Conservation (phyloP, 2,113 vertebrate genomes). For the Neogobius melanostomus region DNA sequence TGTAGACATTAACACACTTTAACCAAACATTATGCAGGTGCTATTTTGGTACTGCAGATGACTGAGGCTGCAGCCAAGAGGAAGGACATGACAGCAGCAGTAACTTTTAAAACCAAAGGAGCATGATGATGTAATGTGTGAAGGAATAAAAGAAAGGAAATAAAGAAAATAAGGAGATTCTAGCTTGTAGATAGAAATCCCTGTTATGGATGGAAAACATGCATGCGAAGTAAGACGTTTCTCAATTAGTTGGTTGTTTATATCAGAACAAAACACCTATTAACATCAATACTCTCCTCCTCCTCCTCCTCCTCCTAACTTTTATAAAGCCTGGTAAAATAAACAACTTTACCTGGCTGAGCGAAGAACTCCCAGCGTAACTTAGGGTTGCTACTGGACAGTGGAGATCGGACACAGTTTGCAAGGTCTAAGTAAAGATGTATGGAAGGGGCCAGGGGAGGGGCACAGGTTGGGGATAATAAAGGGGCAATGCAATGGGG, state of each 20-base stretch:
- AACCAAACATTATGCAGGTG: neutral
- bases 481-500: constrained; percentile 20
- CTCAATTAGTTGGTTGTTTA: too few relatives aligned
- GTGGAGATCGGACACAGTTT: constrained; percentile 74
- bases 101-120: neutral
- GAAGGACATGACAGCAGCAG: neutral
- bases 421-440: constrained; percentile 65
- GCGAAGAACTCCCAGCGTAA: constrained; percentile 91
- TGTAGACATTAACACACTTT: neutral
- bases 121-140: too few relatives aligned
- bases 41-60: neutral
- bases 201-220: neutral
- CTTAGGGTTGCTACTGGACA: constrained; percentile 87
- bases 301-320: too few relatives aligned
- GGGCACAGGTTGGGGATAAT: constrained; percentile 27
- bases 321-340: neutral
- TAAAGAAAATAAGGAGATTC: neutral
- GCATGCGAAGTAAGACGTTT: neutral
- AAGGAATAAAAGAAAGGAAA: too few relatives aligned
- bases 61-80: neutral
- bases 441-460: constrained; percentile 31
- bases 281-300: too few relatives aligned
- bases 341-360: constrained; percentile 84
- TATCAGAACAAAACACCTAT: too few relatives aligned
- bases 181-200: neutral